Percentiles rank a stretch among this genome's conserved stretches.
phyloP scores from a whole-genome alignment of 2,888 invertebrate species.

The Syrista parreyssii region DNA sequence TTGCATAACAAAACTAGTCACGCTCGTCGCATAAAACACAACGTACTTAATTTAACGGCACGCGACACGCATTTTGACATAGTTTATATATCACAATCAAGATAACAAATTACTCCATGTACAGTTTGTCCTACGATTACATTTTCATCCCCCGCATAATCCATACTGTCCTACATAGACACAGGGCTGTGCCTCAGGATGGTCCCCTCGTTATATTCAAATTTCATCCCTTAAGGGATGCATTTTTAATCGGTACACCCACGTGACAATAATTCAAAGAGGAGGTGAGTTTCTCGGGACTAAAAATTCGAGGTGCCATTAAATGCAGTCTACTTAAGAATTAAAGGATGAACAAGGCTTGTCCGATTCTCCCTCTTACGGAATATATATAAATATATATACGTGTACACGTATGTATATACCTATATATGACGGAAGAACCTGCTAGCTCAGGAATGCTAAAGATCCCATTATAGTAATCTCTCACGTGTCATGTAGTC shows the following conservation, averaged over 20 bases:
- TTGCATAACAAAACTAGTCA: neutral
- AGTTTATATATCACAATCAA: neutral
- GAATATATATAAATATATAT: slow-evolving; percentile 16
- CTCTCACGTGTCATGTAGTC: slow-evolving; percentile 40
- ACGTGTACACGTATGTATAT: neutral
- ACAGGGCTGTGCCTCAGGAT: neutral
- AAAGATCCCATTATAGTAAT: slow-evolving; percentile 52
- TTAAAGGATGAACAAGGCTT: neutral
- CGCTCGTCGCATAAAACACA: neutral
- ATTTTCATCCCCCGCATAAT: neutral
- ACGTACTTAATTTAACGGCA: neutral
- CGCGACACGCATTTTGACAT: neutral
- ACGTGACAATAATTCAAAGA: neutral
- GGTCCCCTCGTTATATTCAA: neutral
- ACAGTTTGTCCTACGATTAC: neutral
- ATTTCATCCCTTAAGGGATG: neutral
- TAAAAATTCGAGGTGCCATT: neutral
- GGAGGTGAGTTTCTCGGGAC: neutral
- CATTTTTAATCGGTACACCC: neutral
- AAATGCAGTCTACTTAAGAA: neutral
- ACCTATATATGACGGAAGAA: slow-evolving; percentile 46
- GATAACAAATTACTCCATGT: neutral
- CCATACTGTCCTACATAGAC: neutral
- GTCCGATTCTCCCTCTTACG: neutral
- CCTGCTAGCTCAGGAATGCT: slow-evolving; percentile 54